Evolutionary conservation across 2,113 vertebrate genomes (phyloP).

Genomic region (Morone saxatilis): DNA sequence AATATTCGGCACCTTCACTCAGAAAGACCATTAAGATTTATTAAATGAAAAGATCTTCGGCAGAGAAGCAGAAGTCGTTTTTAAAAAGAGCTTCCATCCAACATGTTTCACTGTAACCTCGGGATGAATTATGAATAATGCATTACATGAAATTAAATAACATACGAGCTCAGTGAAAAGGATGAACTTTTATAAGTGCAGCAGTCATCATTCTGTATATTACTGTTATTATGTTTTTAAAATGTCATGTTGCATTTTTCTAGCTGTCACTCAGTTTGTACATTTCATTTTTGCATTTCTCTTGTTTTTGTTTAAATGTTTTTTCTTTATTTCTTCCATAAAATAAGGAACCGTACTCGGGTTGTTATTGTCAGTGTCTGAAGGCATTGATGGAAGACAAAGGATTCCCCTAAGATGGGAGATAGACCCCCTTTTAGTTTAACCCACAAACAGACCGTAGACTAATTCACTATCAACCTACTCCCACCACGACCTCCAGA

Average conservation of each 20-base stretch:
- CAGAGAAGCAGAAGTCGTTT: neutral
- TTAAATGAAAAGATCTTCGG: conserved; percentile 4
- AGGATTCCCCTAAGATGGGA: too few species aligned
- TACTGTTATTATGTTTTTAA: conserved; percentile 30
- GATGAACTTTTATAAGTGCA: conserved; percentile 14
- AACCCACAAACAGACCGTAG: too few species aligned
- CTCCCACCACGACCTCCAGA: too few species aligned
- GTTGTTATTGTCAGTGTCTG: too few species aligned
- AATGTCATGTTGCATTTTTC: conserved; percentile 42
- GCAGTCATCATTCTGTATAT: neutral
- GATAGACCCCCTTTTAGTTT: too few species aligned
- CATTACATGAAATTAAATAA: conserved; percentile 13
- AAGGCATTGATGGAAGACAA: too few species aligned
- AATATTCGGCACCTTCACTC: neutral
- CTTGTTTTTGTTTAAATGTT: neutral
- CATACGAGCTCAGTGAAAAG: neutral
- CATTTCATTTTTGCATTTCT: neutral
- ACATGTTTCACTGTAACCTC: neutral
- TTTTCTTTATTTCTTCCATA: neutral
- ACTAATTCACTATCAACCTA: too few species aligned
- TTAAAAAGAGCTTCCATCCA: neutral
- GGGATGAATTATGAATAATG: conserved; percentile 41
- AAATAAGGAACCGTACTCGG: neutral
- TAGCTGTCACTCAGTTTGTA: conserved; percentile 3
- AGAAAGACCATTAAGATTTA: conserved; percentile 15